phyloP scores from a whole-genome alignment of 2,797 vertebrate species.

The Lindbergichthys nudifrons region DNA sequence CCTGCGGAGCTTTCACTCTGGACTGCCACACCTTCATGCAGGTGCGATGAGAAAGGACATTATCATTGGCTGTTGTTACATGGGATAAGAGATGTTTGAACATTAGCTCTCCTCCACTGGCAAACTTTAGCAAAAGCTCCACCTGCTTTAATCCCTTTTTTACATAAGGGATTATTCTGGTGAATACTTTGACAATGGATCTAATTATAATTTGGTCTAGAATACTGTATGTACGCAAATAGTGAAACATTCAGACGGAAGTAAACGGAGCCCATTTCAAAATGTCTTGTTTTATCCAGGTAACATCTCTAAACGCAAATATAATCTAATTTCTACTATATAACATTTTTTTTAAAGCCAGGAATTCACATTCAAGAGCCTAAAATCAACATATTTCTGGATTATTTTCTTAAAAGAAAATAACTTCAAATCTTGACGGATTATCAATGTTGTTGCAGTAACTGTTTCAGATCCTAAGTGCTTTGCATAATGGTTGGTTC shows the following conservation, averaged over 20 bases:
- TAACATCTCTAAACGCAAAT: not conserved
- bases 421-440: not conserved
- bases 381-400: not conserved
- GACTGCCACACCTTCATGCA: conserved; percentile 96
- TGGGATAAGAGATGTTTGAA: not conserved
- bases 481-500: not conserved
- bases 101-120: not conserved
- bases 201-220: not conserved
- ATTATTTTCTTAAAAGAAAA: not conserved
- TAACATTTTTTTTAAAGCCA: not conserved
- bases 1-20: conserved; percentile 88
- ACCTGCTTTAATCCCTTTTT: not conserved
- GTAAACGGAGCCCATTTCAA: not conserved
- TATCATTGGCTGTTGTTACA: not conserved
- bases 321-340: not conserved
- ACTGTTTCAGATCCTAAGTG: not conserved
- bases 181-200: not conserved
- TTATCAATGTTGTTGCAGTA: not conserved
- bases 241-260: not conserved
- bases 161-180: not conserved
- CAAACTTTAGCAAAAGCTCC: not conserved
- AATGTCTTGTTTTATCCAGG: not conserved
- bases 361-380: not conserved
- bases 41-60: conserved; percentile 75
- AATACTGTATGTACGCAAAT: not conserved